Percentiles rank a stretch among this genome's conserved stretches.
These are phyloP conservation scores for Phocoena sinus DNA, from an alignment of 2,113 vertebrate genomes.

Conservation along the genomic window DNA sequence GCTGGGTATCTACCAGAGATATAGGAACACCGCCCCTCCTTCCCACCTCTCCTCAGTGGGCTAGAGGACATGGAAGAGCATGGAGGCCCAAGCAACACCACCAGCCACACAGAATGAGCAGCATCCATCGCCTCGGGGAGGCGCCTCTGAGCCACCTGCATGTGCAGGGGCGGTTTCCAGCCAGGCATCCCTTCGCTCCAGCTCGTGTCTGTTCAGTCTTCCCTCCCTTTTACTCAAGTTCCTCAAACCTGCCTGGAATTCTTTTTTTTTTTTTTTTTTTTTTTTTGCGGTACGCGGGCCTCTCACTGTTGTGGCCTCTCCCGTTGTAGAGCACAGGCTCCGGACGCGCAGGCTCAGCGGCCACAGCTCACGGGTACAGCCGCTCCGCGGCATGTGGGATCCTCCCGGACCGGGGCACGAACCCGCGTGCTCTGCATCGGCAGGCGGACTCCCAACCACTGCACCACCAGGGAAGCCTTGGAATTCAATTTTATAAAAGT, in stretches of 20 bases:
- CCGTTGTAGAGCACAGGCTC: too few relatives aligned
- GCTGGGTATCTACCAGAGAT: not conserved
- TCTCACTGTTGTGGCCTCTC: too few relatives aligned
- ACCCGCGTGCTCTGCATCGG: too few relatives aligned
- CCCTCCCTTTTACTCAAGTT: not conserved
- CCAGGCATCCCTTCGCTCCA: not conserved
- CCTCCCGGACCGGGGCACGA: too few relatives aligned
- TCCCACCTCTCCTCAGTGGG: rapidly evolving
- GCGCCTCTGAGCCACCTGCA: not conserved
- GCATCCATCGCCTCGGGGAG: rapidly evolving
- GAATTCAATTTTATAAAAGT: not conserved
- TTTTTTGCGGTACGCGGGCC: too few relatives aligned
- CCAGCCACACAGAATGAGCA: not conserved
- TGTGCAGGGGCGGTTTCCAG: not conserved
- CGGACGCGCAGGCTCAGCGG: too few relatives aligned
- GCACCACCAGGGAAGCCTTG: not conserved
- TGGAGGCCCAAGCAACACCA: rapidly evolving
- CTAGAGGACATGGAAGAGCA: not conserved
- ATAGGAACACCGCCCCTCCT: not conserved
- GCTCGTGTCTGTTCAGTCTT: not conserved
- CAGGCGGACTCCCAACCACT: too few relatives aligned
- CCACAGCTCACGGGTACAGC: too few relatives aligned
- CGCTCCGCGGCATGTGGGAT: too few relatives aligned
- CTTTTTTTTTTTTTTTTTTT: too few relatives aligned
- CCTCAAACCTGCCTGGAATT: not conserved